Evolutionary conservation across 2,888 invertebrate genomes (phyloP).

Genomic region (Tetropium fuscum): DNA sequence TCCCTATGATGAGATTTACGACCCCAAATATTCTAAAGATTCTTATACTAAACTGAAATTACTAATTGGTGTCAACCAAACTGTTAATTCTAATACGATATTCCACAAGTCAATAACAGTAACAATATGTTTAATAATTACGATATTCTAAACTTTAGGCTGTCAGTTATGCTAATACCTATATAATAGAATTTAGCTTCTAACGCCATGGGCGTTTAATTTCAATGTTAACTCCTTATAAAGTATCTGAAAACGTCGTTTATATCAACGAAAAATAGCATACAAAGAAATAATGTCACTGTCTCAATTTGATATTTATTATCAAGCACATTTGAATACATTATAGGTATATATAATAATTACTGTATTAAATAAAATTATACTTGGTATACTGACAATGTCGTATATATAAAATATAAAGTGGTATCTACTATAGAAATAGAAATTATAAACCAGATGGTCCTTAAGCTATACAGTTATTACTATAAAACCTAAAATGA

Average conservation of each 20-base stretch:
- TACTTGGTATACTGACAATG: background rate
- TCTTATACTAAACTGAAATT: too few relatives aligned
- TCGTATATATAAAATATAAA: background rate
- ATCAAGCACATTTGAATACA: too few relatives aligned
- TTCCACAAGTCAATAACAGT: too few relatives aligned
- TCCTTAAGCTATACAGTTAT: slow-evolving; percentile 40
- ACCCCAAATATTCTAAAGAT: too few relatives aligned
- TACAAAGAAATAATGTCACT: background rate
- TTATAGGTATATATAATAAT: slow-evolving; percentile 6
- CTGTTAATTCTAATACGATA: too few relatives aligned
- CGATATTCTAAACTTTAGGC: too few relatives aligned
- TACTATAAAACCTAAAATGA: slow-evolving; percentile 43
- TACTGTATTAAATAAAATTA: slow-evolving; percentile 11
- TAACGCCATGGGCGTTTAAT: too few relatives aligned
- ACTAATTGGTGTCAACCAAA: too few relatives aligned
- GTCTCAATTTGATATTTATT: slow-evolving; percentile 10
- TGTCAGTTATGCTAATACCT: too few relatives aligned
- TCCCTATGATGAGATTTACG: too few relatives aligned
- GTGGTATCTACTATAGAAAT: slow-evolving; percentile 18
- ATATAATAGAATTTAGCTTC: too few relatives aligned
- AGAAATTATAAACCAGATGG: slow-evolving; percentile 39
- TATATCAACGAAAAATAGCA: slow-evolving; percentile 3
- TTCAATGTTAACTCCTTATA: slow-evolving; percentile 8
- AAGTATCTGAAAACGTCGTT: background rate
- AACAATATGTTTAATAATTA: too few relatives aligned